Evolutionary conservation across 2,888 invertebrate genomes (phyloP).

Genomic region (Eustalomyia histrio): DNA sequence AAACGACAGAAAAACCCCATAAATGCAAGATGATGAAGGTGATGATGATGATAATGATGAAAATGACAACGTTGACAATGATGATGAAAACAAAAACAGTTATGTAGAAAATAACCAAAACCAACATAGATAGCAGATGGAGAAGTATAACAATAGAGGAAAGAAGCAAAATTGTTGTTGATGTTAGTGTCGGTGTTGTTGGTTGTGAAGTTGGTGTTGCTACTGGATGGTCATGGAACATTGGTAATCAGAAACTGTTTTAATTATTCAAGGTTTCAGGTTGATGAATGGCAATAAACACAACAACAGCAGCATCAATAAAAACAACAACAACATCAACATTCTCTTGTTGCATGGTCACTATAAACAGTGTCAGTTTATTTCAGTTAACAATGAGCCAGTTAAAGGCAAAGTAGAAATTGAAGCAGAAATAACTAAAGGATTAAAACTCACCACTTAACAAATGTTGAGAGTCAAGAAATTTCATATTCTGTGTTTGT

Average conservation of each 20-base stretch:
- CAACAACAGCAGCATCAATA: constrained; percentile 39
- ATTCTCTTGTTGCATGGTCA: constrained; percentile 50
- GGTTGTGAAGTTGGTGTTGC: constrained; percentile 1
- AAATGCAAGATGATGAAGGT: constrained; percentile 53
- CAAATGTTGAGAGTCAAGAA: constrained; percentile 18
- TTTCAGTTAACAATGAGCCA: constrained; percentile 49
- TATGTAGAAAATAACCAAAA: not conserved
- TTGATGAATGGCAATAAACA: constrained; percentile 75
- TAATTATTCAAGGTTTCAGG: constrained; percentile 79
- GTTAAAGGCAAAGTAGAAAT: constrained; percentile 31
- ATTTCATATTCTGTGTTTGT: not conserved
- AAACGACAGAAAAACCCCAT: constrained; percentile 58
- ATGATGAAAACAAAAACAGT: constrained; percentile 20
- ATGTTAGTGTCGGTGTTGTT: not conserved
- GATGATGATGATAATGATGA: constrained; percentile 26
- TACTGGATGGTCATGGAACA: constrained; percentile 63
- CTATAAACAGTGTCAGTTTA: constrained; percentile 26
- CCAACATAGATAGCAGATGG: not conserved
- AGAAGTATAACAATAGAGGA: not conserved
- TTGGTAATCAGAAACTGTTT: constrained; percentile 79
- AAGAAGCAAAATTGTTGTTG: constrained; percentile 23
- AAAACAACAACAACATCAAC: constrained; percentile 13
- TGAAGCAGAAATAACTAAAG: constrained; percentile 1
- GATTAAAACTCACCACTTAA: constrained; percentile 50
- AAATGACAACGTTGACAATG: not conserved